A percentile compares a stretch with the other conserved stretches of the same genome.
These are phyloP conservation scores for Melanerpes formicivorus DNA, from an alignment of 2,113 vertebrate genomes.

Conservation along the genomic window DNA sequence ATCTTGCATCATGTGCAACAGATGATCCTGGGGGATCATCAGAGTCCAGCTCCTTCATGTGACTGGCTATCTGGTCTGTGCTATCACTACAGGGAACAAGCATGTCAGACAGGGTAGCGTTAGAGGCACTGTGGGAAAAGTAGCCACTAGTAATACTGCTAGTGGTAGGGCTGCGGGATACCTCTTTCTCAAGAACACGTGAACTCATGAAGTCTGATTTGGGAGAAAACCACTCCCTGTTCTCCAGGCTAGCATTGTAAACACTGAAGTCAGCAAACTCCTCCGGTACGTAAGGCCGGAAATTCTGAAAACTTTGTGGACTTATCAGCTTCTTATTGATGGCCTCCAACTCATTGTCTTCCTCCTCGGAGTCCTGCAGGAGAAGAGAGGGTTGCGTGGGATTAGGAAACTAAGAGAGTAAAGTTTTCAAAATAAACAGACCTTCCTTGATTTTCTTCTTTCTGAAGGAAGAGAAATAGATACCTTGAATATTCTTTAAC, in stretches of 20 bases:
- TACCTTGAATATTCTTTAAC: background rate
- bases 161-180: constrained; percentile 91
- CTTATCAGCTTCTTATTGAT: constrained; percentile 70
- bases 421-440: background rate
- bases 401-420: background rate
- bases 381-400: background rate
- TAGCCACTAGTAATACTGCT: constrained; percentile 98
- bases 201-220: constrained; percentile 79
- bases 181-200: constrained; percentile 81
- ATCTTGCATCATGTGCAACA: constrained; percentile 46
- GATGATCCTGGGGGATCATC: constrained; percentile 45
- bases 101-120: constrained; percentile 92
- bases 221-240: constrained; percentile 81
- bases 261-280: constrained; percentile 98
- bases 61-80: constrained; percentile 86
- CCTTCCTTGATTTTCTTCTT: background rate
- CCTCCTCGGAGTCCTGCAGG: constrained; percentile 92
- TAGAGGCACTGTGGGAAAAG: constrained; percentile 97
- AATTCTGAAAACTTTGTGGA: constrained; percentile 72
- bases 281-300: constrained; percentile 88
- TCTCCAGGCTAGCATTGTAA: constrained; percentile 94
- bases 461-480: background rate
- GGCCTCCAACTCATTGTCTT: constrained; percentile 75
- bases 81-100: constrained; percentile 90
- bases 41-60: constrained; percentile 70